Evolutionary conservation across 1,140 invertebrate genomes (phyloP).

Genomic region (Bombus waltoni): DNA sequence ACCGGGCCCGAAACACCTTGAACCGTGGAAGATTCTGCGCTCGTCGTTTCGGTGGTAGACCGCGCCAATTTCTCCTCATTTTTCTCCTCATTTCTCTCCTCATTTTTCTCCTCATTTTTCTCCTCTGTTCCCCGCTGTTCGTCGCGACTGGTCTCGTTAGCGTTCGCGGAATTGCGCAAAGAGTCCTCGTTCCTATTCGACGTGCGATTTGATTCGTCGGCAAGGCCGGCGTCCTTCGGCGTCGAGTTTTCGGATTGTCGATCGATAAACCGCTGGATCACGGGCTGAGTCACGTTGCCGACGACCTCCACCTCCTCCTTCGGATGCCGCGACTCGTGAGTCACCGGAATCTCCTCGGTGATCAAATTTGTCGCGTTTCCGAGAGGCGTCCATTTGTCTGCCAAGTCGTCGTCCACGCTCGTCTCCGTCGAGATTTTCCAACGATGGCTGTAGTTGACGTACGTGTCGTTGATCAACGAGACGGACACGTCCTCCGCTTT

Average conservation of each 20-base stretch:
- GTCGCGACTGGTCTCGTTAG: neutral
- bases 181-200: neutral
- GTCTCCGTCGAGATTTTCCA: constrained; percentile 25
- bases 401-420: neutral
- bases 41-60: neutral
- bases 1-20: constrained; percentile 30
- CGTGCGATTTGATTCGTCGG: neutral
- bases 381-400: neutral
- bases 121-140: neutral
- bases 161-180: neutral
- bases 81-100: neutral
- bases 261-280: constrained; percentile 61
- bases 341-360: constrained; percentile 14
- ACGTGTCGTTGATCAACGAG: constrained; percentile 75
- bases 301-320: constrained; percentile 75
- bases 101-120: neutral
- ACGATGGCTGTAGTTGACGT: constrained; percentile 71
- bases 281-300: constrained; percentile 57
- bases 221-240: neutral
- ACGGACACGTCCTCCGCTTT: constrained; percentile 35
- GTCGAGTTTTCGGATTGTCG: neutral
- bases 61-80: neutral
- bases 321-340: constrained; percentile 40
- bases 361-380: constrained; percentile 47
- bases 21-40: neutral